These are phyloP conservation scores for Drosophila lacicola DNA, from an alignment of 2,888 invertebrate species.

Conservation along the genomic window DNA sequence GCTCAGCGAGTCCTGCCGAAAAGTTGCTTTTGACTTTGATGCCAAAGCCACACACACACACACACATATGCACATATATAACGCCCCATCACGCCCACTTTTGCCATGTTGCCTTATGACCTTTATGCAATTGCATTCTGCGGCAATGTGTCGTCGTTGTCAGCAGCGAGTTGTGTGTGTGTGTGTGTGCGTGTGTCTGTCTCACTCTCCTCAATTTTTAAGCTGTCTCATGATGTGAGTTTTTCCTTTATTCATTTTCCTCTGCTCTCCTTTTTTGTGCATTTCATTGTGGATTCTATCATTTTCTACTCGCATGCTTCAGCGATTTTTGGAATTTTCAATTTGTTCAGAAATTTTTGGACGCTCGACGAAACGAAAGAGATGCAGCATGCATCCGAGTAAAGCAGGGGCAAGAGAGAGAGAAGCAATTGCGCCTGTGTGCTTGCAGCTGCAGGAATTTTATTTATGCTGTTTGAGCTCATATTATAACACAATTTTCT, in stretches of 20 bases:
- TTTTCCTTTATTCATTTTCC: conserved; percentile 13
- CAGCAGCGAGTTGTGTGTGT: conserved; percentile 30
- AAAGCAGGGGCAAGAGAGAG: background rate
- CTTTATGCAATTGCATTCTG: conserved; percentile 77
- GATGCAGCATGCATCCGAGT: conserved; percentile 4
- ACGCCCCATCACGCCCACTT: conserved; percentile 30
- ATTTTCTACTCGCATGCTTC: conserved; percentile 77
- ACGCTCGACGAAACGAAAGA: conserved; percentile 34
- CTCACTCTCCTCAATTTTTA: conserved; percentile 13
- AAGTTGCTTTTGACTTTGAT: conserved; percentile 77
- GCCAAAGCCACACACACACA: conserved; percentile 53
- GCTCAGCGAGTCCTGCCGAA: conserved; percentile 17
- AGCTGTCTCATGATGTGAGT: conserved; percentile 38
- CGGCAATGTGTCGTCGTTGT: conserved; percentile 64
- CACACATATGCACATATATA: too few species aligned
- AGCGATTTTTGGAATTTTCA: conserved; percentile 80
- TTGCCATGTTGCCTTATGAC: conserved; percentile 63
- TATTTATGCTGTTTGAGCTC: conserved; percentile 22
- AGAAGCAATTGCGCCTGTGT: background rate
- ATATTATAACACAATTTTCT: conserved; percentile 13
- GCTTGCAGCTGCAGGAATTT: conserved; percentile 6
- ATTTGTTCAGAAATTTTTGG: conserved; percentile 78
- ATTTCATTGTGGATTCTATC: conserved; percentile 81
- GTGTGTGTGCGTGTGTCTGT: conserved; percentile 1
- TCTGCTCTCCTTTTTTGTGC: conserved; percentile 54